Conservation (phyloP, 2,113 vertebrate genomes). For the Macroglossus sobrinus region DNA sequence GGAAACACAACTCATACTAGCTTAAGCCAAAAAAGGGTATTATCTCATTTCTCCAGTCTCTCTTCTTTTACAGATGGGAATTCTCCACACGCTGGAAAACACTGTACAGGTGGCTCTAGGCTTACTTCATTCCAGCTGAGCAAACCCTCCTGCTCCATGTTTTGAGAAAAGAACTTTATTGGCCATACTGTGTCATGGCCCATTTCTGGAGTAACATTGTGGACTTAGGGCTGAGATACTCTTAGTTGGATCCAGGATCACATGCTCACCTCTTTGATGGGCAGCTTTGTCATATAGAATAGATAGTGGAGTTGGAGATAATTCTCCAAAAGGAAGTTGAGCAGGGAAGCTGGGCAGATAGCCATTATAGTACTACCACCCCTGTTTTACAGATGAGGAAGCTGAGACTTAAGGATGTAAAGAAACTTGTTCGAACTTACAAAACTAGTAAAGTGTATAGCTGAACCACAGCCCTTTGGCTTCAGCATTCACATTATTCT, state of each 20-base stretch:
- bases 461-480: neutral
- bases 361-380: neutral
- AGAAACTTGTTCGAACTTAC: neutral
- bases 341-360: neutral
- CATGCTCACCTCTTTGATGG: neutral
- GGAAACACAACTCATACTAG: neutral
- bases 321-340: neutral
- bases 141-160: neutral
- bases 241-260: neutral
- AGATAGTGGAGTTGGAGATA: neutral
- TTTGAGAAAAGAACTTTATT: neutral
- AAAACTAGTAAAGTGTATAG: neutral
- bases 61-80: neutral
- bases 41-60: neutral
- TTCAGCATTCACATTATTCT: slow-evolving; percentile 3
- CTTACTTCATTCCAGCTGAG: neutral
- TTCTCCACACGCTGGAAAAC: neutral
- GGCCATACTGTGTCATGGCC: neutral
- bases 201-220: neutral
- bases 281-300: neutral
- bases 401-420: neutral
- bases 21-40: neutral
- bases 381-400: neutral
- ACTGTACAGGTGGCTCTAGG: neutral
- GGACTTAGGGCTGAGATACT: neutral